Percentiles rank a stretch among this genome's conserved stretches.
Conservation (phyloP, 2,888 invertebrate genomes). For the Dermolepida albohirtum region DNA sequence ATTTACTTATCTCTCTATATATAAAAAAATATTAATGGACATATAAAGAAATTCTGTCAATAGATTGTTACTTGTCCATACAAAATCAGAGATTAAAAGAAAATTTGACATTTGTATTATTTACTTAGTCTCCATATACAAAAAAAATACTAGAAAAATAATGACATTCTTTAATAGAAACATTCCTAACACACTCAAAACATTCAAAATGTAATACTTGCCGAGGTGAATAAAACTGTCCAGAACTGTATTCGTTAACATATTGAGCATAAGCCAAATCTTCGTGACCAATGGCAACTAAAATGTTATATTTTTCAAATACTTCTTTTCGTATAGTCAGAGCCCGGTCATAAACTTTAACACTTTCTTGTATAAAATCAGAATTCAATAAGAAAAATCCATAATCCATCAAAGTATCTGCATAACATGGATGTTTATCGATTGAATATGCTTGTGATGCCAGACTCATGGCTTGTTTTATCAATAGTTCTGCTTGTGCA, state of each 20-base stretch:
- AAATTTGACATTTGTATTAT: too few species aligned
- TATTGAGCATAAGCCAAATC: conserved; percentile 94
- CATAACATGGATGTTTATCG: conserved; percentile 81
- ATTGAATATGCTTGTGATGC: conserved; percentile 73
- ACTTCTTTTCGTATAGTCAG: conserved; percentile 79
- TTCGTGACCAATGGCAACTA: conserved; percentile 90
- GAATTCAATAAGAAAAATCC: conserved; percentile 92
- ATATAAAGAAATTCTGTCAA: too few species aligned
- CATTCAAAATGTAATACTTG: conserved; percentile 56
- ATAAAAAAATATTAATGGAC: too few species aligned
- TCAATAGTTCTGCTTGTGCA: conserved; percentile 82
- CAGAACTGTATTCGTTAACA: conserved; percentile 91
- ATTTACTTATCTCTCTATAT: too few species aligned
- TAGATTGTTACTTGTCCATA: too few species aligned
- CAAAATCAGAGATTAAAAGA: too few species aligned
- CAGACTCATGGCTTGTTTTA: conserved; percentile 82
- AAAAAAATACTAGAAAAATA: too few species aligned
- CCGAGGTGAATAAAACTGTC: conserved; percentile 84
- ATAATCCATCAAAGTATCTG: conserved; percentile 88
- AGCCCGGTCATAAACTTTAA: conserved; percentile 85
- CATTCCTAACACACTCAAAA: too few species aligned
- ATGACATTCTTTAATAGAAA: too few species aligned
- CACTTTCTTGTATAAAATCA: conserved; percentile 86
- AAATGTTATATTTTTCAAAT: conserved; percentile 87
- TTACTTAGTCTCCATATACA: too few species aligned